phyloP scores from a whole-genome alignment of 1,140 invertebrate species.

The Leguminivora glycinivorella region DNA sequence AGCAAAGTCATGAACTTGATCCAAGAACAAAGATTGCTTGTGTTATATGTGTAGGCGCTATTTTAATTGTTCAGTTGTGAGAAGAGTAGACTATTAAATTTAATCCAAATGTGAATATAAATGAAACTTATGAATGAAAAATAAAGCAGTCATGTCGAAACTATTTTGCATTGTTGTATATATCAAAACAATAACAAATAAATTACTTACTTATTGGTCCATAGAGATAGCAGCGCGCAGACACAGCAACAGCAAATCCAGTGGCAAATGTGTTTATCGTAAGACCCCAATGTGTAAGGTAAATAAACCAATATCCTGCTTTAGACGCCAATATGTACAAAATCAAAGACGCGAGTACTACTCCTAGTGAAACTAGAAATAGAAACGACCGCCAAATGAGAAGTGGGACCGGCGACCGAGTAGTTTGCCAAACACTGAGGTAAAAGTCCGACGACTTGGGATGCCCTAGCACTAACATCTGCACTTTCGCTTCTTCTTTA shows the following conservation, averaged over 20 bases:
- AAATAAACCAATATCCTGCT: conserved; percentile 64
- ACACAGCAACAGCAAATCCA: conserved; percentile 56
- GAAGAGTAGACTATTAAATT: not conserved
- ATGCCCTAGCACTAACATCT: conserved; percentile 58
- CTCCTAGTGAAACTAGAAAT: conserved; percentile 55
- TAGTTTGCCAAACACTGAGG: conserved; percentile 63
- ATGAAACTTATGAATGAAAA: not conserved
- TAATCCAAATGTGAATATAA: not conserved
- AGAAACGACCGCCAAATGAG: conserved; percentile 57
- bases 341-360: conserved; percentile 55
- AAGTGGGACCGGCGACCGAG: conserved; percentile 57
- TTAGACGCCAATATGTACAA: conserved; percentile 50
- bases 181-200: not conserved
- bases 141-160: too few species aligned
- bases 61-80: not conserved
- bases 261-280: conserved; percentile 50
- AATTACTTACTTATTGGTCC: conserved; percentile 64
- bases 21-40: not conserved
- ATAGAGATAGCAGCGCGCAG: conserved; percentile 56
- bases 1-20: conserved; percentile 26
- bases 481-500: conserved; percentile 50
- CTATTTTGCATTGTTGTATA: too few species aligned
- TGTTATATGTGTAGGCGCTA: not conserved
- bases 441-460: conserved; percentile 58
- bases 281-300: conserved; percentile 70